Conservation (phyloP, 2,113 vertebrate species). For the Phrynosoma blainvillii region DNA sequence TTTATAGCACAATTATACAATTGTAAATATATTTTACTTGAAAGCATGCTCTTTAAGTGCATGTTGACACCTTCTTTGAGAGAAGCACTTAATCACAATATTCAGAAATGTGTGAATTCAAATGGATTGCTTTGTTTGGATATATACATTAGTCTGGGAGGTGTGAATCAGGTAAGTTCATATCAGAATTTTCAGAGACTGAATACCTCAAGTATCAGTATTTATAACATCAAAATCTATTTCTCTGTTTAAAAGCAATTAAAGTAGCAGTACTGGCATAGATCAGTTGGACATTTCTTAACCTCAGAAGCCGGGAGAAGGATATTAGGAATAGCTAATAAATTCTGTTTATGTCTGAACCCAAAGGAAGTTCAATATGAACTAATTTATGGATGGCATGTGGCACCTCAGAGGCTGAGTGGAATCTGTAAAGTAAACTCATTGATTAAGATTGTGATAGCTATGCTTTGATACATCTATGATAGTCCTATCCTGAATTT, state of each 20-base stretch:
- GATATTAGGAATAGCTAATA: background rate
- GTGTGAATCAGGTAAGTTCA: too few relatives aligned
- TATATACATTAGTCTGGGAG: too few relatives aligned
- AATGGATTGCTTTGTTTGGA: too few relatives aligned
- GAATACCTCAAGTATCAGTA: too few relatives aligned
- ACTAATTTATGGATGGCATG: background rate
- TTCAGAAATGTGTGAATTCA: background rate
- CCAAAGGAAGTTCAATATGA: conserved; percentile 9
- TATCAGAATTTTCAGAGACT: too few relatives aligned
- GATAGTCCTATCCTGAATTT: too few relatives aligned
- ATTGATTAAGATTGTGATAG: too few relatives aligned
- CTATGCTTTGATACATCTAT: too few relatives aligned
- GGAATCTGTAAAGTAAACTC: conserved; percentile 1
- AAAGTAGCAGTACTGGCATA: background rate
- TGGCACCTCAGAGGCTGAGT: background rate
- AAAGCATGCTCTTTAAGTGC: background rate
- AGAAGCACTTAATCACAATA: background rate
- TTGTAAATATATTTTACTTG: background rate
- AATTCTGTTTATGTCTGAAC: background rate
- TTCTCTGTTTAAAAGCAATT: background rate
- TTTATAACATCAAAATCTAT: background rate
- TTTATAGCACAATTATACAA: background rate
- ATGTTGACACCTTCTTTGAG: background rate
- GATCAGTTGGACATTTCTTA: conserved; percentile 9
- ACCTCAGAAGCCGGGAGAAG: background rate